Evolutionary conservation across 1,140 invertebrate species (phyloP), one percentile per base, ranked within the genome.

Genomic region (Zaprionus lachaisei): DNA sequence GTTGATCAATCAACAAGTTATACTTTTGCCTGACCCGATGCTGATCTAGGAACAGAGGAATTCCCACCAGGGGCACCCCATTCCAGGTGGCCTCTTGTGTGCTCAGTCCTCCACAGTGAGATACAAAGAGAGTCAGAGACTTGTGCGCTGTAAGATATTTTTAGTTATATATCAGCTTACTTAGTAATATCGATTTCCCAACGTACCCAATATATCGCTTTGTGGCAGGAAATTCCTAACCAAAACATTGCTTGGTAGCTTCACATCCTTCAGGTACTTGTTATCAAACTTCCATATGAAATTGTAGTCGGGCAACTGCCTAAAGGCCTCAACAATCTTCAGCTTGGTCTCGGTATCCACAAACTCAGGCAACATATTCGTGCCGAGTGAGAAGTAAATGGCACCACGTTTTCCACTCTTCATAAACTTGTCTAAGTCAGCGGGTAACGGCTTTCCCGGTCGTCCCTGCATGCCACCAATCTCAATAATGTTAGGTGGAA

Each of bases 31-130:
- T 70, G 62, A 73, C 74, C 1, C 68, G 44, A 71, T 70, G 47
- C 80, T 96, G 95, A 79, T 96, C 96, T 1, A 93, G 94, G 72
- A 95, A 95, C 20, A 96, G 76, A 0, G 95, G 95, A 14, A 96
- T 93, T 1, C 93, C 94, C 69, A 95, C 95, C 24, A 96, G 74
- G 1, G 95, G 95, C 15, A 96, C 93, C 1, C 93, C 94, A 73
- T 94, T 91, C 83, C 93, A 94, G 20, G 95, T 91, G 4, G 94
- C 93, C 80, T 95, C 95, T 58, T 94, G 93, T 5, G 93, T 83
- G 64, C 94, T 94, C 70, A 94, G 87, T 37, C 94, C 79, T 26
- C 95, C 95, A 28, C 94, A 94, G 71, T 95, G 94, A 1, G 94
- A 94, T 17, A 95, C 92, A 72, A 95, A 94, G 5, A 85, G 91